Evolutionary conservation across 2,113 vertebrate genomes (phyloP).

Genomic region (Prunella fulvescens): DNA sequence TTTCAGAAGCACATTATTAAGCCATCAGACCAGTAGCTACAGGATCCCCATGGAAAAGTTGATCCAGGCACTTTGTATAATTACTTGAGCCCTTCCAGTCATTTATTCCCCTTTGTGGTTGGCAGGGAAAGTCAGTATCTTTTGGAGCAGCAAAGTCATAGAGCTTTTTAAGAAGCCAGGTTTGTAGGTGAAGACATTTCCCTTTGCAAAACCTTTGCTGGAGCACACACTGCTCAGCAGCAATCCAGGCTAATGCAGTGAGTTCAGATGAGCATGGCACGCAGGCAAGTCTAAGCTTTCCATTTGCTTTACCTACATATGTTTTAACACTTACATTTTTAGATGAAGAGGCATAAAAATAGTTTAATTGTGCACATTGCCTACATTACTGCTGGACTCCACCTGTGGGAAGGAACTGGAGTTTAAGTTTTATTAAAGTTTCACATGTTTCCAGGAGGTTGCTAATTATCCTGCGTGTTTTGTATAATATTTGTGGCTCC

Average conservation of each 20-base stretch:
- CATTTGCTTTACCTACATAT: conserved; percentile 54
- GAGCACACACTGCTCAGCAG: conserved; percentile 19
- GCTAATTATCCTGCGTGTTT: conserved; percentile 67
- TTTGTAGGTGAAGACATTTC: conserved; percentile 66
- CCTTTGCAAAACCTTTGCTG: conserved; percentile 35
- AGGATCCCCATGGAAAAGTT: conserved; percentile 24
- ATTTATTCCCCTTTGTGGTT: conserved; percentile 54
- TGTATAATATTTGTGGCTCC: conserved; percentile 60
- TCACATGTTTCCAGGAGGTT: conserved; percentile 60
- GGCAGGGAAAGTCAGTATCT: conserved; percentile 26
- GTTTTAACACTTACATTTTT: conserved; percentile 51
- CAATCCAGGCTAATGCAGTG: not conserved
- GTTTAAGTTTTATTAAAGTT: conserved; percentile 46
- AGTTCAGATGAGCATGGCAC: conserved; percentile 44
- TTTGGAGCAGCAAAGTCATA: conserved; percentile 26
- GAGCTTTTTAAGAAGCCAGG: conserved; percentile 43
- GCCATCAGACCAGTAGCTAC: conserved; percentile 54
- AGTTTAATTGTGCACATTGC: conserved; percentile 35
- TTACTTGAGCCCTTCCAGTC: conserved; percentile 36
- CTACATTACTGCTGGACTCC: conserved; percentile 38
- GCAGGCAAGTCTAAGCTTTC: not conserved
- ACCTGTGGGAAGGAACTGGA: conserved; percentile 62
- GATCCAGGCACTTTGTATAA: conserved; percentile 46
- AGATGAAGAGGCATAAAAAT: conserved; percentile 63
- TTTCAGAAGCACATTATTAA: conserved; percentile 51